Conservation (phyloP, 1,140 invertebrate species). For the Belonocnema kinseyi region DNA sequence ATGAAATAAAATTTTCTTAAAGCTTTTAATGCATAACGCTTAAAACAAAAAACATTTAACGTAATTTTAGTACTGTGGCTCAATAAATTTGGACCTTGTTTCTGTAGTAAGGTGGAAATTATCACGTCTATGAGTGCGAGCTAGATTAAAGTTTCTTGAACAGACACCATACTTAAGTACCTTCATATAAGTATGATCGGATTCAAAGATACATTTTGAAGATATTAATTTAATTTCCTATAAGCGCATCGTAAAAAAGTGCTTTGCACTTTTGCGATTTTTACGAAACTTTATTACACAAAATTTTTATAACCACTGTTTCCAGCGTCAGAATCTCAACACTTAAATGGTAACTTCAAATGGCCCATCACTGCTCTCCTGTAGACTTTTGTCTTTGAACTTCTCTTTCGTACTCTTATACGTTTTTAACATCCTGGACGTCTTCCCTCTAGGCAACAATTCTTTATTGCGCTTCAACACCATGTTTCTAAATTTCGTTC, state of each 20-base stretch:
- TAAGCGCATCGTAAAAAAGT: too few relatives aligned
- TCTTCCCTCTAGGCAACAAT: conserved; percentile 2
- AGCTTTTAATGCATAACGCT: too few relatives aligned
- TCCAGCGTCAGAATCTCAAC: too few relatives aligned
- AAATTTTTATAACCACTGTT: too few relatives aligned
- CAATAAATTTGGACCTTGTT: neutral
- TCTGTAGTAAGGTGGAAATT: neutral
- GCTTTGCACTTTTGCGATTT: too few relatives aligned
- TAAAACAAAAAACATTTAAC: too few relatives aligned
- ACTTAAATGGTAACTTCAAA: too few relatives aligned
- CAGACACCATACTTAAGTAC: conserved; percentile 31
- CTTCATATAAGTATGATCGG: conserved; percentile 33
- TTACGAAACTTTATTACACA: too few relatives aligned
- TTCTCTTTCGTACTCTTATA: too few relatives aligned
- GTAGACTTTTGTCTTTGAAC: too few relatives aligned
- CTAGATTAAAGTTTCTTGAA: conserved; percentile 24
- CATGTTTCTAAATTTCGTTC: conserved; percentile 50
- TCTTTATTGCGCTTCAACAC: conserved; percentile 35
- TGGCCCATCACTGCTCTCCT: too few relatives aligned
- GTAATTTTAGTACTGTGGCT: neutral
- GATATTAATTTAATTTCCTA: neutral
- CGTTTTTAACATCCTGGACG: neutral
- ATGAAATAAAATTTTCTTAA: too few relatives aligned
- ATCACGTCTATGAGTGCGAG: neutral
- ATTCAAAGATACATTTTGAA: conserved; percentile 34